phyloP scores from a whole-genome alignment of 2,797 vertebrate species.

The Muraenolepis orangiensis region DNA sequence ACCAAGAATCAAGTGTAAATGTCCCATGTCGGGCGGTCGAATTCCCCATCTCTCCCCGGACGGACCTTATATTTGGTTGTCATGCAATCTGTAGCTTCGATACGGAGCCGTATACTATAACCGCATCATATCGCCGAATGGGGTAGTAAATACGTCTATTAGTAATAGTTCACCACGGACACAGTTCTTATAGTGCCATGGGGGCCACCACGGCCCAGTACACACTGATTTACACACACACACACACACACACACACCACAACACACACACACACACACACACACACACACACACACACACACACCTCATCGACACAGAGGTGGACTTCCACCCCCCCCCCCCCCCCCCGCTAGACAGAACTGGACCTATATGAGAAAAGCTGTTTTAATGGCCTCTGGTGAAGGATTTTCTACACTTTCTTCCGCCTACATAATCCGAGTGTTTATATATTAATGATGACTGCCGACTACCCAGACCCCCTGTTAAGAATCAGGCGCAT shows the following conservation, averaged over 20 bases:
- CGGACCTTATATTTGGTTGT: constrained; percentile 57
- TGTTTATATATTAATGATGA: constrained; percentile 63
- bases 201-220: constrained; percentile 39
- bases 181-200: constrained; percentile 59
- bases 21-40: background rate
- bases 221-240: constrained; percentile 59
- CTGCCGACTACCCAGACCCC: constrained; percentile 43
- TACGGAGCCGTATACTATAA: constrained; percentile 55
- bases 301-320: constrained; percentile 48
- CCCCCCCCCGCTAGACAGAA: constrained; percentile 21
- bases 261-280: too few relatives aligned
- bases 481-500: constrained; percentile 36
- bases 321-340: constrained; percentile 43
- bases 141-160: constrained; percentile 64
- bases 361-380: constrained; percentile 54
- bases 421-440: constrained; percentile 58
- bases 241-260: too few relatives aligned
- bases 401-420: constrained; percentile 62
- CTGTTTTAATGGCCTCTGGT: constrained; percentile 64
- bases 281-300: too few relatives aligned
- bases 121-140: constrained; percentile 46
- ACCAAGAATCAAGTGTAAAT: background rate
- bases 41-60: constrained; percentile 21
- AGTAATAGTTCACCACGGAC: constrained; percentile 61
- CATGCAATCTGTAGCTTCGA: constrained; percentile 59